Evolutionary conservation across 2,888 invertebrate genomes (phyloP).

Genomic region (Globia sparganii): DNA sequence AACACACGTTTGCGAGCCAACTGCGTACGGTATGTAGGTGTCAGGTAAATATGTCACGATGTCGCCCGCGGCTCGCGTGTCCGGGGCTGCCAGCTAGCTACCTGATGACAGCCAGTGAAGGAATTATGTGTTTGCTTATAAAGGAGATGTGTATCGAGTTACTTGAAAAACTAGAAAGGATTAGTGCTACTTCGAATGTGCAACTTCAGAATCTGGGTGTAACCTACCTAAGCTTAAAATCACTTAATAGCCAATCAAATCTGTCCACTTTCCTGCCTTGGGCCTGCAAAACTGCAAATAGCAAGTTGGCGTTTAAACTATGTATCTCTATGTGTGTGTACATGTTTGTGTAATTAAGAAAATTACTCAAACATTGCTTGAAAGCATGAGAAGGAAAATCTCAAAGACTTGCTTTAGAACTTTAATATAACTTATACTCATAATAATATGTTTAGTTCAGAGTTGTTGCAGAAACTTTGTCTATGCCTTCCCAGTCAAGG

Average conservation of each 20-base stretch:
- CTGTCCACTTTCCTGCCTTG: neutral
- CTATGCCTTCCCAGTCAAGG: neutral
- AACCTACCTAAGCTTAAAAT: neutral
- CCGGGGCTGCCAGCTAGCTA: slow-evolving; percentile 24
- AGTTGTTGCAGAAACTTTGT: slow-evolving; percentile 5
- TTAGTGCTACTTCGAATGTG: neutral
- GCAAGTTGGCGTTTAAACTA: neutral
- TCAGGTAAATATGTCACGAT: slow-evolving; percentile 55
- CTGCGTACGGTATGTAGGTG: slow-evolving; percentile 41
- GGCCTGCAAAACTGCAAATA: neutral
- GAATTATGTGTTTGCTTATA: slow-evolving; percentile 22
- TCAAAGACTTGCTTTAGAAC: neutral
- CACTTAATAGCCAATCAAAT: neutral
- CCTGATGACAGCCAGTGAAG: slow-evolving; percentile 20
- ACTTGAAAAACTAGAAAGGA: neutral
- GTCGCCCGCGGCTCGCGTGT: slow-evolving; percentile 55
- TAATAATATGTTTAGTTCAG: neutral
- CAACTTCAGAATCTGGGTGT: too few species aligned
- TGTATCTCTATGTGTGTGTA: neutral
- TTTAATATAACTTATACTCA: neutral
- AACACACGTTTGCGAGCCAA: slow-evolving; percentile 11
- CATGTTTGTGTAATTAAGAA: neutral
- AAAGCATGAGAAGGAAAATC: neutral
- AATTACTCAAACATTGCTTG: neutral
- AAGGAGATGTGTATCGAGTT: neutral